Evolutionary conservation across 2,113 vertebrate species (phyloP).

Genomic region (Butorides virescens): DNA sequence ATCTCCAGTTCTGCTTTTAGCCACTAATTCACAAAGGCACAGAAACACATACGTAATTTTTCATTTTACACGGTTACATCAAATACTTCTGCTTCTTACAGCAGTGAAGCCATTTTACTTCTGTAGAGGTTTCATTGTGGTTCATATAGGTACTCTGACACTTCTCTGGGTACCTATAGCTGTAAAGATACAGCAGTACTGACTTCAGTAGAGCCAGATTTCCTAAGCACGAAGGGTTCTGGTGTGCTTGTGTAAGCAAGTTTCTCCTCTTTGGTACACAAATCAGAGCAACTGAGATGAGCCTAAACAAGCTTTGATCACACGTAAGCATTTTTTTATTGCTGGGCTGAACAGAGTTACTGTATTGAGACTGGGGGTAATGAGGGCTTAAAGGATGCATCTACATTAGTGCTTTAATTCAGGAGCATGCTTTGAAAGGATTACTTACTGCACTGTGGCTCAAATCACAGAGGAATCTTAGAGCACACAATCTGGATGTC

Average conservation of each 20-base stretch:
- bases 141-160: background rate
- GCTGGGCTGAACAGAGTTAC: background rate
- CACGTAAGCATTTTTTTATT: background rate
- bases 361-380: background rate
- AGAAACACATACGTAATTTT: background rate
- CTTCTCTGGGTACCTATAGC: background rate
- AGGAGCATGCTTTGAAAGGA: background rate
- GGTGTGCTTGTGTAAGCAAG: background rate
- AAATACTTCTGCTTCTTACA: background rate
- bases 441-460: background rate
- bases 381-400: background rate
- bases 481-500: background rate
- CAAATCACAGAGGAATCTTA: background rate
- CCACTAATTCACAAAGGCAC: background rate
- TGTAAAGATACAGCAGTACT: background rate
- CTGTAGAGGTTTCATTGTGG: background rate
- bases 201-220: background rate
- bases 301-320: background rate
- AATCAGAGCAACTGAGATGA: background rate
- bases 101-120: background rate
- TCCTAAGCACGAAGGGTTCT: background rate
- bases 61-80: background rate
- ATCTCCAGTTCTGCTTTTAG: background rate
- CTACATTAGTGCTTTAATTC: background rate
- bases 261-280: background rate